These are phyloP conservation scores for Gryllus bimaculatus DNA, from an alignment of 1,140 invertebrate species.

Conservation along the genomic window DNA sequence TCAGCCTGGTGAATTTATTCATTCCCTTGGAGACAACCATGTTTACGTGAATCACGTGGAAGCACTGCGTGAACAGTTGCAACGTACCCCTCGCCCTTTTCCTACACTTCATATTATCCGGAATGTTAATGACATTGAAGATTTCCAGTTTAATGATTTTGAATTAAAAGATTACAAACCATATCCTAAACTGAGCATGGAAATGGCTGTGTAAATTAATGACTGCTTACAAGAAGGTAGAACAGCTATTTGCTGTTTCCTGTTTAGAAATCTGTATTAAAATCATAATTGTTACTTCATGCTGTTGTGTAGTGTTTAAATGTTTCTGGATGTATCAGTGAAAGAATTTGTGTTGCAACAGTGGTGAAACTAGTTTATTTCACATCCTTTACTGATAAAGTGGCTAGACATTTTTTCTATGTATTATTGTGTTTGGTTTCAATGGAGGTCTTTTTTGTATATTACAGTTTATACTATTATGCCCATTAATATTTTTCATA, in stretches of 20 bases:
- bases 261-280: neutral
- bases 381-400: neutral
- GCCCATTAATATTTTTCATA: neutral
- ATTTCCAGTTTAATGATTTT: conserved; percentile 86
- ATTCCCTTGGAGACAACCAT: conserved; percentile 94
- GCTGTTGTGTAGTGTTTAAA: neutral
- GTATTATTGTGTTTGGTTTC: neutral
- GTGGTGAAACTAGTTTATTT: too few species aligned
- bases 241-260: neutral
- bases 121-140: conserved; percentile 68
- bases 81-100: conserved; percentile 71
- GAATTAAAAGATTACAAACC: conserved; percentile 81
- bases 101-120: conserved; percentile 70
- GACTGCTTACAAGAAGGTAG: neutral
- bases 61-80: conserved; percentile 73
- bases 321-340: too few species aligned
- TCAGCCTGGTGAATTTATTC: conserved; percentile 89
- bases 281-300: neutral
- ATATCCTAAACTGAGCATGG: conserved; percentile 85
- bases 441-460: neutral
- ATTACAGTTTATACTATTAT: neutral
- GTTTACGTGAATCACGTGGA: conserved; percentile 90
- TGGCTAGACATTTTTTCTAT: neutral
- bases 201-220: conserved; percentile 81
- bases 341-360: too few species aligned